These are phyloP conservation scores for Zaprionus obscuricornis DNA, from an alignment of 2,888 invertebrate genomes.

Conservation along the genomic window DNA sequence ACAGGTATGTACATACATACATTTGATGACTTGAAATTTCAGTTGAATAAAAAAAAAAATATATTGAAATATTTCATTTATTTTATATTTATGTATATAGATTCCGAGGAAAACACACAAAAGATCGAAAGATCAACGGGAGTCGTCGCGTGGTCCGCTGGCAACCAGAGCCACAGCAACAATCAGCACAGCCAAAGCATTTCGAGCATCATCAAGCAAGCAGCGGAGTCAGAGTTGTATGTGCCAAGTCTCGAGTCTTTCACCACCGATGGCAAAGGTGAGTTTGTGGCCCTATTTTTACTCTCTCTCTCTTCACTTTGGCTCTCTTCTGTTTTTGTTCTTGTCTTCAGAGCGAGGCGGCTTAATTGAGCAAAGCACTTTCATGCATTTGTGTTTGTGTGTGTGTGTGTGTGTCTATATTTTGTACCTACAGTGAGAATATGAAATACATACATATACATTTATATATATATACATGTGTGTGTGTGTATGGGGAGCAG, in stretches of 20 bases:
- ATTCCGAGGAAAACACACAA: conserved; percentile 87
- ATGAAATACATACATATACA: not conserved
- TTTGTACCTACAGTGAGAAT: not conserved
- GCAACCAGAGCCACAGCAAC: conserved; percentile 46
- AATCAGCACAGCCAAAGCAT: conserved; percentile 58
- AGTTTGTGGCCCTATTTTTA: conserved; percentile 71
- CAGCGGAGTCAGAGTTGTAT: conserved; percentile 60
- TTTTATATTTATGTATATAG: no score
- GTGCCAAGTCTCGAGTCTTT: conserved; percentile 86
- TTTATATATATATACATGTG: not conserved
- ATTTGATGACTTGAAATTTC: conserved; percentile 1
- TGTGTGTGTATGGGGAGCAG: conserved; percentile 21
- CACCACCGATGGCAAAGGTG: conserved; percentile 93
- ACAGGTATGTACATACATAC: conserved; percentile 86
- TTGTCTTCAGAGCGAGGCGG: conserved; percentile 47
- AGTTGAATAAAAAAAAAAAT: no score
- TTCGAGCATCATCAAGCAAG: conserved; percentile 60
- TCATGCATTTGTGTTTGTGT: conserved; percentile 18
- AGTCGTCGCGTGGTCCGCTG: conserved; percentile 46
- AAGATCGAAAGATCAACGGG: conserved; percentile 66
- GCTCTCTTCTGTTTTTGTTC: conserved; percentile 31
- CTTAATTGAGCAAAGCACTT: conserved; percentile 34
- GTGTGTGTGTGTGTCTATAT: conserved; percentile 4
- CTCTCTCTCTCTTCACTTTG: no score
- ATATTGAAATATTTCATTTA: no score